Evolutionary conservation across 2,888 invertebrate genomes (phyloP).

Genomic region (Sceliomorpha sp.): DNA sequence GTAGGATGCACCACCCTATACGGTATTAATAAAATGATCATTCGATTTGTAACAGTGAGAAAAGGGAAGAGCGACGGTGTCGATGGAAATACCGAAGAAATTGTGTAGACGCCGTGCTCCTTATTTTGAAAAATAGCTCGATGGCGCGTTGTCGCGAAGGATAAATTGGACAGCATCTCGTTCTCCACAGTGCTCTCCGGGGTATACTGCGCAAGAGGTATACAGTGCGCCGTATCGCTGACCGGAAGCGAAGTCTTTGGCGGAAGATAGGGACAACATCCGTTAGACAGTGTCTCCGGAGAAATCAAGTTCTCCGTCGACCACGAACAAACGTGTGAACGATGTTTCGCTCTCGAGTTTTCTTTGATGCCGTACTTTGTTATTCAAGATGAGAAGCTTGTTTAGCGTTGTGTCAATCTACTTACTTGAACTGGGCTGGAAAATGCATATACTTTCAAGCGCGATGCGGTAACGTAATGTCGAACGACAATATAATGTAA

Average conservation of each 20-base stretch:
- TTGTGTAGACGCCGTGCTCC: slow-evolving; percentile 20
- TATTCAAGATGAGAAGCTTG: slow-evolving; percentile 47
- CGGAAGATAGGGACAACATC: slow-evolving; percentile 45
- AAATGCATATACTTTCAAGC: slow-evolving; percentile 30
- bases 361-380: slow-evolving; percentile 43
- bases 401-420: slow-evolving; percentile 25
- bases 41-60: no score
- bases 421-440: slow-evolving; percentile 28
- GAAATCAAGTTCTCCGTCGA: slow-evolving; percentile 48
- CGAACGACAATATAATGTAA: no score
- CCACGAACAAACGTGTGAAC: slow-evolving; percentile 49
- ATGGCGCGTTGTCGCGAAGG: slow-evolving; percentile 43
- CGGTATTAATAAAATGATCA: no score
- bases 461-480: no score
- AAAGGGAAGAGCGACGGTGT: slow-evolving; percentile 4
- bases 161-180: slow-evolving; percentile 45
- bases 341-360: slow-evolving; percentile 43
- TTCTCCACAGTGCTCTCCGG: slow-evolving; percentile 41
- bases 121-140: slow-evolving; percentile 40
- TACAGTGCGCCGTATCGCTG: slow-evolving; percentile 37
- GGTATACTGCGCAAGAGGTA: slow-evolving; percentile 41
- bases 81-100: slow-evolving; percentile 3
- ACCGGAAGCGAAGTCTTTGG: slow-evolving; percentile 43
- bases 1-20: no score
- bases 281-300: slow-evolving; percentile 48